Percentiles rank a stretch among this genome's conserved stretches.
These are phyloP conservation scores for Mixornis gularis DNA, from an alignment of 2,113 vertebrate species.

Conservation along the genomic window DNA sequence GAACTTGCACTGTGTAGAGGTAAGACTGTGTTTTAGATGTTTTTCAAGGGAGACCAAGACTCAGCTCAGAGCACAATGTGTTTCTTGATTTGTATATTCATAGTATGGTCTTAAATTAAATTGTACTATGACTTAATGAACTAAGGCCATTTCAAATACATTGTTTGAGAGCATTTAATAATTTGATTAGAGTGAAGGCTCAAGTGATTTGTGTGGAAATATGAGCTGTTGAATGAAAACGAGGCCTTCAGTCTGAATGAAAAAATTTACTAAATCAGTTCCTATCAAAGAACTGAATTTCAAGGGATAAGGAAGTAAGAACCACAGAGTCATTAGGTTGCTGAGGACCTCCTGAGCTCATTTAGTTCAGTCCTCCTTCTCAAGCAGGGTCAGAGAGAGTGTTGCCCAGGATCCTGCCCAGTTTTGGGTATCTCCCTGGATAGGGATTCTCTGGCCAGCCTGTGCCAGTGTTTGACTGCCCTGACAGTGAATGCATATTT, in stretches of 20 bases:
- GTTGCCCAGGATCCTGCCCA: not conserved
- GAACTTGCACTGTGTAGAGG: not conserved
- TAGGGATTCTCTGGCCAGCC: not conserved
- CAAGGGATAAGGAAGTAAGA: not conserved
- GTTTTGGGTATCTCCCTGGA: not conserved
- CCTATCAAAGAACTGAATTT: not conserved
- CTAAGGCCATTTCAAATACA: not conserved
- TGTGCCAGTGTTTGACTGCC: not conserved
- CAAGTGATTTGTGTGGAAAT: not conserved
- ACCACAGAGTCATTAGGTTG: not conserved
- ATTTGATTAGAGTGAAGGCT: not conserved
- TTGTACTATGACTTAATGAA: not conserved
- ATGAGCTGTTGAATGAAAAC: not conserved
- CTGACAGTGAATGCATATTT: fast-evolving
- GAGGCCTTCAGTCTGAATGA: not conserved
- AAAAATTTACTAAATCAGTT: not conserved
- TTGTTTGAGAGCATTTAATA: not conserved
- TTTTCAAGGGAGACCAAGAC: not conserved
- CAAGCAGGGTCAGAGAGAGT: not conserved
- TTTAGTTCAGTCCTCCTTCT: not conserved
- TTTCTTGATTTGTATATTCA: not conserved
- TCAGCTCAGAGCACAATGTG: not conserved
- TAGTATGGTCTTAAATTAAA: not conserved
- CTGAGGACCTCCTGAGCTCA: not conserved
- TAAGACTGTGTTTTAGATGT: not conserved